Base-by-base conservation (phyloP, 2,888 invertebrate genomes). In the Alloscopus bannaensis region DNA sequence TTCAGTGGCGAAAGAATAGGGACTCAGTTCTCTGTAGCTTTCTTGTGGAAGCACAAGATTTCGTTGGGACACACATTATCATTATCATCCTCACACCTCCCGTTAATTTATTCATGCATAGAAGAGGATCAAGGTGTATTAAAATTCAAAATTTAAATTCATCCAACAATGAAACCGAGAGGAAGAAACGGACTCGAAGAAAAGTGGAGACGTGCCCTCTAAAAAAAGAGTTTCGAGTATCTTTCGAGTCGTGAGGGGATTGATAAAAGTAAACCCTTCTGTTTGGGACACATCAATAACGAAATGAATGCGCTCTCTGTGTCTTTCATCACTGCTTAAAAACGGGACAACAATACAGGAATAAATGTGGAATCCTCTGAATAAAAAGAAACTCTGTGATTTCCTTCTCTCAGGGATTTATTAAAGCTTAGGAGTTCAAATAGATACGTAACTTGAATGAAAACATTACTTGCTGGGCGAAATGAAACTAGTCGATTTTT, bases 91-190 rank as follows among this genome's bases (percentile, higher is more conserved):
- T 8, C 36, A 36, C 36, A 16, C 18, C 24, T 36, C 36, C 59
- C 59, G 29, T 31, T 59, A 59, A 59, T 59, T 59, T 59, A 31
- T 59, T 59, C 59, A 59, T 31, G 59, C 31, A 59, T 59, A n/a
- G 59, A 79, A 81, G 70, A 76, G 81, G 83, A 84, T 84, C 81
- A 84, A 78, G 78, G 64, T 55, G 66, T 36, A 75, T 31, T 59
- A 18, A 29, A 70, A 62, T 62, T 36, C 20, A 42, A 72, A 59
- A 62, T 72, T 73, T 73, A 64, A 73, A 73, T 73, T 60, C 71
- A 62, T 60, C 62, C 42, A 55, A 13, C 55, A 29, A 52, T 6
- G 24, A 52, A 31, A 59, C 11, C 8, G 55, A 26, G 2, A 28
- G 28, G 13, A 55, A 55, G 24, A 26, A n/a, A 2, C 24, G 55